These are phyloP conservation scores for Ostrea edulis DNA, from an alignment of 1,140 invertebrate species.

Conservation along the genomic window DNA sequence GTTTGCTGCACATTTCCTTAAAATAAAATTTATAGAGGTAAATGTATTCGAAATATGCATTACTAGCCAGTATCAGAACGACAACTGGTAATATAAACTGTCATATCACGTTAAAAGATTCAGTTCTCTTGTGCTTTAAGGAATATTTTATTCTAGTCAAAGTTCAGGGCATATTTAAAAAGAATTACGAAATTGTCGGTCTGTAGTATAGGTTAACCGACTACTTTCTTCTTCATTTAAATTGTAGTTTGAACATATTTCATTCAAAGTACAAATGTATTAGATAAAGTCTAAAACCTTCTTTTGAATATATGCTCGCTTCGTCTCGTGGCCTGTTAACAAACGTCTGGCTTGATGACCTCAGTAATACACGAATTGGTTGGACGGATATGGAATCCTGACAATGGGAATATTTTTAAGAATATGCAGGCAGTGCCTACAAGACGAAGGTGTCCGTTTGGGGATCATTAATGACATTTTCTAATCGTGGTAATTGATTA, in stretches of 20 bases:
- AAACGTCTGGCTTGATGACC: not conserved
- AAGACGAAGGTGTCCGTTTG: slow-evolving; percentile 7
- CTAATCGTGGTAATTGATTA: slow-evolving; percentile 21
- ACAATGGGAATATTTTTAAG: not conserved
- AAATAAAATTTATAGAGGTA: not conserved
- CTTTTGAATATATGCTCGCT: not conserved
- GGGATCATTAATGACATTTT: not conserved
- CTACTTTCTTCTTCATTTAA: not conserved
- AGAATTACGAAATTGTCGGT: not conserved
- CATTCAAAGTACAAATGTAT: too few relatives aligned
- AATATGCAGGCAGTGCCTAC: not conserved
- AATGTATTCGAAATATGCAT: slow-evolving; percentile 15
- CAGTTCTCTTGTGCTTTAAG: too few relatives aligned
- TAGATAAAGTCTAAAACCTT: too few relatives aligned
- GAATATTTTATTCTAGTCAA: too few relatives aligned
- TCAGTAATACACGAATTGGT: not conserved
- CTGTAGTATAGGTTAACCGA: not conserved
- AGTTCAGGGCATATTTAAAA: too few relatives aligned
- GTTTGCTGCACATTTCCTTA: not conserved
- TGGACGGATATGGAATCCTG: not conserved
- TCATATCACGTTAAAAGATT: not conserved
- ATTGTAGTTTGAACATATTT: not conserved
- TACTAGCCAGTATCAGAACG: not conserved
- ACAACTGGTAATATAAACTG: not conserved
- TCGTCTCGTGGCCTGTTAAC: not conserved